Percentiles rank a stretch among this genome's conserved stretches.
These are phyloP conservation scores for Lepidotrigona ventralis DNA, from an alignment of 1,140 invertebrate genomes.

Conservation along the genomic window DNA sequence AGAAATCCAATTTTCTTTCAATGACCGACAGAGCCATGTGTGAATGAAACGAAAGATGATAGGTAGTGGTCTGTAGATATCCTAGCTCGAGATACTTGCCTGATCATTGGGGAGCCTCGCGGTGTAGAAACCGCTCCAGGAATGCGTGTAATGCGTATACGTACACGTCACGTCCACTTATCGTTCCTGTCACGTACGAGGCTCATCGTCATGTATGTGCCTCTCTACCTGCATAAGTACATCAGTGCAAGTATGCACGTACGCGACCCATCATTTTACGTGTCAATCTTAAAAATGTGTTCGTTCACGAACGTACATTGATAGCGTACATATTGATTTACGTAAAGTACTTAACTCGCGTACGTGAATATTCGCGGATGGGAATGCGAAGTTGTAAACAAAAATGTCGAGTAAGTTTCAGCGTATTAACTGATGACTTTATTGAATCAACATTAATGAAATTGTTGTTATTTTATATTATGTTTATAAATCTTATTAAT, in stretches of 20 bases:
- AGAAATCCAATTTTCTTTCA: background rate
- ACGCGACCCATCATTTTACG: background rate
- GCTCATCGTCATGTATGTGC: constrained; percentile 59
- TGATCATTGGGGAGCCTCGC: constrained; percentile 76
- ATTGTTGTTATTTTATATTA: background rate
- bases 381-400: background rate
- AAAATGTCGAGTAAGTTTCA: background rate
- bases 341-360: background rate
- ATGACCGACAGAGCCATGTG: background rate
- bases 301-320: background rate
- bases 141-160: constrained; percentile 79
- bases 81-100: constrained; percentile 70
- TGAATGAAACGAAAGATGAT: constrained; percentile 22
- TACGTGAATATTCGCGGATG: background rate
- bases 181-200: constrained; percentile 69
- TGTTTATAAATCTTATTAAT: background rate
- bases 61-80: constrained; percentile 5
- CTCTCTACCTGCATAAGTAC: constrained; percentile 37
- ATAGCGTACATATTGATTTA: background rate
- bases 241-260: background rate
- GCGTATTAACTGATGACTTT: background rate
- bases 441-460: background rate
- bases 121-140: constrained; percentile 78
- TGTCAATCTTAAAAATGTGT: background rate
- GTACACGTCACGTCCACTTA: constrained; percentile 76